Evolutionary conservation across 1,140 invertebrate genomes (phyloP), one percentile per base, ranked within the genome.

Genomic region (Ceratina japonica): DNA sequence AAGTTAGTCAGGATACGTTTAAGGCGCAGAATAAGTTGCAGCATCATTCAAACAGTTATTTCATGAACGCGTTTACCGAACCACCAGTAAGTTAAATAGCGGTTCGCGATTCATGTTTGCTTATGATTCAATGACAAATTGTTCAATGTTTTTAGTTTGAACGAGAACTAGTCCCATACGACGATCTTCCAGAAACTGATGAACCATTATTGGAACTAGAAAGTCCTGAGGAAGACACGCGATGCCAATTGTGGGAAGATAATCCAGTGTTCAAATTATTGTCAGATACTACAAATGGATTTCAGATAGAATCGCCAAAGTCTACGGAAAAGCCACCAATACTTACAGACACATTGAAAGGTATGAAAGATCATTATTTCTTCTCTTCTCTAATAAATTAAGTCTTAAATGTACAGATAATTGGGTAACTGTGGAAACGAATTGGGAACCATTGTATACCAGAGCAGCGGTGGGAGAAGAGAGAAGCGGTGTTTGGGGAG

Each of bases 361-460:
- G 89, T 90, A 73, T 22, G 44, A 15, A 56, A 0, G 24, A 52
- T 27, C 37, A 3, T 44, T 44, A 59, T 61, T 49, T 37, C n/a
- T 15, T 27, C 16, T 20, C 5, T 20, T 54, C 1, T 12, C 27
- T 37, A 31, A 10, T 44, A n/a, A 72, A 37, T 20, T 10, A 12
- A 8, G 16, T 7, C 0, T 31, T 72, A 68, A 52, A n/a, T 54
- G 80, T 85, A 20, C 58, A 92, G 90, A 92, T 71, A 93, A 91
- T 69, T 93, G 92, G 92, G 87, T 90, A 18, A 89, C 89, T 62
- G 82, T 92, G 3, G 90, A 92, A 80, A 91, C 91, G n/a, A 91
- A 92, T 84, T 93, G 93, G 93, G 90, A 93, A 83, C 92, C 92
- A 7, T 82, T 93, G 27, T 93, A 93, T 49, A 91, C 90, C 3